phyloP scores from a whole-genome alignment of 2,113 vertebrate genomes.

The Sinocyclocheilus anophthalmus region DNA sequence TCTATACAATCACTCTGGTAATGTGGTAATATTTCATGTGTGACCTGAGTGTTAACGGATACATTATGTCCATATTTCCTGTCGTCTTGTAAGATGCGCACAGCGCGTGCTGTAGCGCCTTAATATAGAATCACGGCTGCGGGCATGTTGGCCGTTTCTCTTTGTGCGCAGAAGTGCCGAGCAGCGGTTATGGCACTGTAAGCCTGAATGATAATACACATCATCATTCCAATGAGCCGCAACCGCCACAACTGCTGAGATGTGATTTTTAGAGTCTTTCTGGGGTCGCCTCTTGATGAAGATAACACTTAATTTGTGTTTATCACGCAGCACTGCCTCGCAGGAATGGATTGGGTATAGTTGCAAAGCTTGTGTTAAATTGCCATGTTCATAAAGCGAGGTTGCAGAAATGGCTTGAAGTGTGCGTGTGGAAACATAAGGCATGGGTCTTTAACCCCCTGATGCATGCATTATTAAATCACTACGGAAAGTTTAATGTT shows the following conservation, averaged over 20 bases:
- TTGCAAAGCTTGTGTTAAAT: constrained; percentile 8
- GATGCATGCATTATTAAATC: constrained; percentile 1
- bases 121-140: constrained; percentile 19
- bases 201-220: constrained; percentile 13
- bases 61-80: background rate
- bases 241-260: background rate
- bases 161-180: constrained; percentile 39
- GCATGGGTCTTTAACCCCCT: constrained; percentile 4
- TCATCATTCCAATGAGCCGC: constrained; percentile 28
- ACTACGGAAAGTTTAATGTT: background rate
- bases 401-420: constrained; percentile 2
- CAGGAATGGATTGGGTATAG: constrained; percentile 21
- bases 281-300: background rate
- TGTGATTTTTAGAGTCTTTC: constrained; percentile 15
- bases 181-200: constrained; percentile 7
- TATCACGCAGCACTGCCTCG: background rate
- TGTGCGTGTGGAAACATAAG: background rate
- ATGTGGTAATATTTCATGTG: constrained; percentile 23
- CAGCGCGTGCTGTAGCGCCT: background rate
- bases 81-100: background rate
- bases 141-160: constrained; percentile 43
- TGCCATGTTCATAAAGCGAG: background rate
- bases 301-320: background rate
- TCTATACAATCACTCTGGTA: background rate
- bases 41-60: background rate